phyloP scores from a whole-genome alignment of 2,113 vertebrate species.

The Numenius arquata region DNA sequence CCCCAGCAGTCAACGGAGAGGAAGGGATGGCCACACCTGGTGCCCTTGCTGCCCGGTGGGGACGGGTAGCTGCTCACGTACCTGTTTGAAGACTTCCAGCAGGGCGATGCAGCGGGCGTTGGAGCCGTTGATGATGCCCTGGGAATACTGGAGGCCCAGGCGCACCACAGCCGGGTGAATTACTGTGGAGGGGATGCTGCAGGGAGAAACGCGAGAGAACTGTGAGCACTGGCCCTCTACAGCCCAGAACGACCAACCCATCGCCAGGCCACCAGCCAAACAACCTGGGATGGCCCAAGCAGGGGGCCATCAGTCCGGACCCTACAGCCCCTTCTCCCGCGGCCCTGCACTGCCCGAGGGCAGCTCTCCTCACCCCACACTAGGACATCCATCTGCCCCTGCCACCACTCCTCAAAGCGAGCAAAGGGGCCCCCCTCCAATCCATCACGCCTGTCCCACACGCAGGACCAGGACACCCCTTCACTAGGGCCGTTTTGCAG shows the following conservation, averaged over 20 bases:
- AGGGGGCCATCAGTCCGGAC: background rate
- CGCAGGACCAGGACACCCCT: background rate
- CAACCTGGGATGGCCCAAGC: accelerated
- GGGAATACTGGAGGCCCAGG: conserved; percentile 95
- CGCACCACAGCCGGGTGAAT: conserved; percentile 94
- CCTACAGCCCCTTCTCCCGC: background rate
- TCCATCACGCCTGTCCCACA: too few species aligned
- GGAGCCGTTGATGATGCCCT: conserved; percentile 93
- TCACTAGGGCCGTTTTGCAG: background rate
- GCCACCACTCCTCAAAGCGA: accelerated
- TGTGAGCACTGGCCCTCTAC: background rate
- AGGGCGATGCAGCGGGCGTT: conserved; percentile 92
- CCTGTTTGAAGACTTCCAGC: conserved; percentile 93
- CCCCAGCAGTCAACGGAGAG: background rate
- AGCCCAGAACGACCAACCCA: background rate
- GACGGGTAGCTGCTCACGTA: background rate
- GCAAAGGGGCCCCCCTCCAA: accelerated
- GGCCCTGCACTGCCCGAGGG: background rate
- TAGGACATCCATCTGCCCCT: background rate
- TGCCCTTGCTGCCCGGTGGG: background rate
- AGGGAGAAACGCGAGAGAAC: background rate
- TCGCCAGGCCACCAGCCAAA: background rate
- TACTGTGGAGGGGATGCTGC: conserved; percentile 90
- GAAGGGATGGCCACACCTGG: background rate
- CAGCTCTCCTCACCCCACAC: background rate